phyloP scores from a whole-genome alignment of 2,797 vertebrate genomes.

The Pseudomugil tenellus region DNA sequence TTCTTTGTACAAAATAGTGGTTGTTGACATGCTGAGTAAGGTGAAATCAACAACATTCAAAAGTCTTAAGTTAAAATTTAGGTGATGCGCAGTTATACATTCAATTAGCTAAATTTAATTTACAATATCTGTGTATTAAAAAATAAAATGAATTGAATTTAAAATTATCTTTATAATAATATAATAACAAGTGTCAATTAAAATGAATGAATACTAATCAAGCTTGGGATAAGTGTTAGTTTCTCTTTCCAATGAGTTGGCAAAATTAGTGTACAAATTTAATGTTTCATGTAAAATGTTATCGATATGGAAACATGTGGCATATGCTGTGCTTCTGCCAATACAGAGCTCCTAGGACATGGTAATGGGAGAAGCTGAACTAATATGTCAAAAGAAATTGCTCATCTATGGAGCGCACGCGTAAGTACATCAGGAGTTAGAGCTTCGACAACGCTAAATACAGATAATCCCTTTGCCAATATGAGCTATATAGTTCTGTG shows the following conservation, averaged over 20 bases:
- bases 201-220: neutral
- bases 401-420: neutral
- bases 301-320: conserved; percentile 4
- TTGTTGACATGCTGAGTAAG: neutral
- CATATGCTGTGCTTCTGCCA: neutral
- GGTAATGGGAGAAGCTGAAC: neutral
- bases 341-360: neutral
- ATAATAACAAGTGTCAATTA: neutral
- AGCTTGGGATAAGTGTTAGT: neutral
- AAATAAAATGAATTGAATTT: neutral
- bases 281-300: conserved; percentile 16
- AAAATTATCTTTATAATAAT: neutral
- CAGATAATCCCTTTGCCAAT: conserved; percentile 1
- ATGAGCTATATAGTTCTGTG: neutral
- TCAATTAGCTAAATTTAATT: neutral
- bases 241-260: neutral
- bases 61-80: neutral
- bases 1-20: neutral
- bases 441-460: neutral
- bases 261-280: conserved; percentile 1
- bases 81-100: neutral
- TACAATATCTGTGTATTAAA: neutral
- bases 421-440: neutral
- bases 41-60: no score
- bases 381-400: neutral